A percentile compares a stretch with the other conserved stretches of the same genome.
Evolutionary conservation across 2,888 invertebrate species (phyloP).

Genomic region (Phyllotreta striolata): DNA sequence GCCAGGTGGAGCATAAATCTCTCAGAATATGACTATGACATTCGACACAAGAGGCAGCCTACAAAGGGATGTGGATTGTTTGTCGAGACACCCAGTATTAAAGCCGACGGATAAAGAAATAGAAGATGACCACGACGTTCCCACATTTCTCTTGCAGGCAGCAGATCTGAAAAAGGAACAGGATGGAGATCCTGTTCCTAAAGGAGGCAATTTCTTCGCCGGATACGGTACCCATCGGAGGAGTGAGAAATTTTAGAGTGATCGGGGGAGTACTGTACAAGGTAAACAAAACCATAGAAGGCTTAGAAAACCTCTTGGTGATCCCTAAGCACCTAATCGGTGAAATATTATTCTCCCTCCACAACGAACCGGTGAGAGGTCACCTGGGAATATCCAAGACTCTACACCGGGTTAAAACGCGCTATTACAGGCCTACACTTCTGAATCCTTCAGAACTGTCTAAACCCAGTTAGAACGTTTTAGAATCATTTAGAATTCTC

Average conservation of each 20-base stretch:
- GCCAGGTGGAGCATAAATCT: not conserved
- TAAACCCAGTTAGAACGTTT: too few relatives aligned
- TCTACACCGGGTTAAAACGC: slow-evolving; percentile 33
- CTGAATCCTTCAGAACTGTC: too few relatives aligned
- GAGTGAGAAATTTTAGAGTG: slow-evolving; percentile 40
- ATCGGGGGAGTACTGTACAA: slow-evolving; percentile 37
- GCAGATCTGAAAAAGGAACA: slow-evolving; percentile 35
- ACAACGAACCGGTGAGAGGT: not conserved
- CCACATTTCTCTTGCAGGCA: slow-evolving; percentile 31
- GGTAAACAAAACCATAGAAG: slow-evolving; percentile 17
- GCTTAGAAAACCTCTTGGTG: slow-evolving; percentile 37
- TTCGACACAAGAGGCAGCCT: not conserved
- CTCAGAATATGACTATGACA: not conserved
- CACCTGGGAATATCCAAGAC: slow-evolving; percentile 36
- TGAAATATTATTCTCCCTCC: slow-evolving; percentile 24
- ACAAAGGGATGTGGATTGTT: slow-evolving; percentile 5
- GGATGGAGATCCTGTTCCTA: slow-evolving; percentile 26
- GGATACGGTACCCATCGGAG: slow-evolving; percentile 20
- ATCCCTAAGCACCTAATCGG: slow-evolving; percentile 34
- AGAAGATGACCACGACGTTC: slow-evolving; percentile 29
- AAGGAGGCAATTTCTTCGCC: slow-evolving; percentile 32
- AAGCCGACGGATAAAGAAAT: not conserved
- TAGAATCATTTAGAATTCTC: too few relatives aligned
- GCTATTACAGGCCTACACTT: slow-evolving; percentile 39
- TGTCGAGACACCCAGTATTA: slow-evolving; percentile 31